Evolutionary conservation across 2,797 vertebrate genomes (phyloP), one percentile per base, ranked within the genome.

Genomic region (Rhinophrynus dorsalis): DNA sequence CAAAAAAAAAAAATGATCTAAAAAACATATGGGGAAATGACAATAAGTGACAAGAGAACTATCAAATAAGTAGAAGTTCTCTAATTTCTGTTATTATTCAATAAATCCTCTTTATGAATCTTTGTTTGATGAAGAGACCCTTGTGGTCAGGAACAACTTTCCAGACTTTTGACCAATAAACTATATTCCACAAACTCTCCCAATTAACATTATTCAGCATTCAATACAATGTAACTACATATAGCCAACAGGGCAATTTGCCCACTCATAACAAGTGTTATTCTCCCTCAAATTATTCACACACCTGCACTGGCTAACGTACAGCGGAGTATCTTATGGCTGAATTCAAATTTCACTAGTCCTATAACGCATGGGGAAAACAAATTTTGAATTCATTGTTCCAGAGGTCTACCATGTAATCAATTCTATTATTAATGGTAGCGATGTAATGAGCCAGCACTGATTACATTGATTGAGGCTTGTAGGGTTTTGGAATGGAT

Each of bases 391-490:
- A 37, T 45, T 68, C 67, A 61, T 79, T 82, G 40, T 64, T 80
- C 80, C 64, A 52, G 62, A 70, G 62, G 75, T 65, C 72, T 76
- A 84, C 79, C 58, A 81, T 67, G 64, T 67, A 86, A 86, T 68
- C 64, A 79, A 79, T 77, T 77, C 69, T 80, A 82, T 86, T 82
- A 78, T 75, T 80, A 84, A 74, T 80, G 70, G 83, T 76, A 80
- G 75, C 75, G 48, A 60, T 77, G 78, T 88, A 91, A 86, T 83
- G 80, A 91, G 81, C 77, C 75, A 85, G 78, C 81, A 87, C 79
- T 81, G 78, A 86, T 86, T 80, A 81, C 44, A 74, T 12, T 78
- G 79, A 83, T 57, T 78, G 74, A 62, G 80, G 77, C 83, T 83
- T 71, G 77, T 78, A 75, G 83, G 64, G 78, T 80, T 79, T 85